Evolutionary conservation across 92 coral and sea anemone species (phyloP).

Genomic region (Actinostola sp.): DNA sequence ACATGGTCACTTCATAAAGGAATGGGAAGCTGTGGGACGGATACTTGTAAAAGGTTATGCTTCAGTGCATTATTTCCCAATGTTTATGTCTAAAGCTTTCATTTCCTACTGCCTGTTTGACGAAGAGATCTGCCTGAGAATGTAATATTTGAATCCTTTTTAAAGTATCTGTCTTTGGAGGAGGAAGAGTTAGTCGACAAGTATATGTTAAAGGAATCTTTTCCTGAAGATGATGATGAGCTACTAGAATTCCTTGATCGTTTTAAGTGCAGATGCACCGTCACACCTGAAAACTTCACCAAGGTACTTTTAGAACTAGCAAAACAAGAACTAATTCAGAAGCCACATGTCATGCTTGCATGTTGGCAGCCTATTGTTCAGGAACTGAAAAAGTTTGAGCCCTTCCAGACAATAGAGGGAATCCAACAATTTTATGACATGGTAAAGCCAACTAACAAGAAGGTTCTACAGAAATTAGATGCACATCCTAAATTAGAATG

Average conservation of each 20-base stretch:
- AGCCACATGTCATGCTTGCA: constrained; percentile 61
- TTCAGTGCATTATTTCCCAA: constrained; percentile 5
- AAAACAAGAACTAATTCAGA: constrained; percentile 59
- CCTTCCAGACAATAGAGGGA: constrained; percentile 36
- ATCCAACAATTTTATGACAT: constrained; percentile 37
- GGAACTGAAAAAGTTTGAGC: constrained; percentile 42
- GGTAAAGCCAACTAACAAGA: constrained; percentile 58
- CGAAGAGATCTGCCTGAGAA: constrained; percentile 35
- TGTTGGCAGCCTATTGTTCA: constrained; percentile 44
- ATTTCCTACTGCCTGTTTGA: constrained; percentile 64
- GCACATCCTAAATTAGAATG: constrained; percentile 51
- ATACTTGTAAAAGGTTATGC: background rate
- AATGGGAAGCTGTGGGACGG: background rate
- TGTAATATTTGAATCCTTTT: constrained; percentile 55
- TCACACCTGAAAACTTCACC: constrained; percentile 19
- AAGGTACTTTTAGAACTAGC: constrained; percentile 44
- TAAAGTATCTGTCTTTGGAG: constrained; percentile 38
- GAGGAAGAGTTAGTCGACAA: constrained; percentile 37
- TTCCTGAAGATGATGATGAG: constrained; percentile 55
- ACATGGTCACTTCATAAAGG: too few relatives aligned
- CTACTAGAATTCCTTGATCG: constrained; percentile 53
- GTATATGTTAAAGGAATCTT: background rate
- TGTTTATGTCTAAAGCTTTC: constrained; percentile 29
- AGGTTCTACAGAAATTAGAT: constrained; percentile 43
- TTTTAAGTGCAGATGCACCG: constrained; percentile 47